These are phyloP conservation scores for Fissipunctia ypsillon DNA, from an alignment of 2,888 invertebrate genomes.

Conservation along the genomic window DNA sequence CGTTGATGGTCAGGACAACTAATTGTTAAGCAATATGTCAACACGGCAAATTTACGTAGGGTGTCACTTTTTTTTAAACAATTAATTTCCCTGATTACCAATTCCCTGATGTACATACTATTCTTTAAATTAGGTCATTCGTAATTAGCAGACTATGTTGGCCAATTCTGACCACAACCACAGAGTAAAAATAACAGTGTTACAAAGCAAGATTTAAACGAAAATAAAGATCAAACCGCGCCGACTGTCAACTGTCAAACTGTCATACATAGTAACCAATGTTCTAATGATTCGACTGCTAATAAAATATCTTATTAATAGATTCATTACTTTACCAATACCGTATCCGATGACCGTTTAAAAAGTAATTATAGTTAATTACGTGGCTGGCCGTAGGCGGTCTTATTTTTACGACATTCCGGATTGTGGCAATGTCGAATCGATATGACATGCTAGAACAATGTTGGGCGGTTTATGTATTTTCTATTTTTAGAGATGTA, in stretches of 20 bases:
- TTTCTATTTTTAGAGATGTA: not conserved
- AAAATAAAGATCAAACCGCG: constrained; percentile 14
- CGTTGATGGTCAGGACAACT: too few relatives aligned
- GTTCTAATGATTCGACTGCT: constrained; percentile 19
- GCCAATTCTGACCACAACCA: not conserved
- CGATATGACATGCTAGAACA: constrained; percentile 27
- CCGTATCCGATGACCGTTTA: constrained; percentile 38
- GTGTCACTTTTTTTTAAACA: too few relatives aligned
- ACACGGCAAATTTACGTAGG: too few relatives aligned
- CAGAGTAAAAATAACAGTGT: not conserved
- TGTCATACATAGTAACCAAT: not conserved
- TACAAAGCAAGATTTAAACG: not conserved
- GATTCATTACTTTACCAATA: constrained; percentile 29
- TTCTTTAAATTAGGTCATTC: too few relatives aligned
- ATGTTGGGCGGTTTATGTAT: not conserved
- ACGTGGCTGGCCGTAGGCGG: constrained; percentile 29
- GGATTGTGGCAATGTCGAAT: constrained; percentile 34
- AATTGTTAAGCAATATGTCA: too few relatives aligned
- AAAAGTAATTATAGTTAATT: constrained; percentile 52
- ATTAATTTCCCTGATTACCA: too few relatives aligned
- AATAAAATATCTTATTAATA: constrained; percentile 29
- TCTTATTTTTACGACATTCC: constrained; percentile 38
- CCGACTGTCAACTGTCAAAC: constrained; percentile 33
- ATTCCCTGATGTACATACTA: too few relatives aligned
- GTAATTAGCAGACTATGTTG: too few relatives aligned